phyloP scores from a whole-genome alignment of 2,797 vertebrate genomes.

The Sebastes taczanowskii region DNA sequence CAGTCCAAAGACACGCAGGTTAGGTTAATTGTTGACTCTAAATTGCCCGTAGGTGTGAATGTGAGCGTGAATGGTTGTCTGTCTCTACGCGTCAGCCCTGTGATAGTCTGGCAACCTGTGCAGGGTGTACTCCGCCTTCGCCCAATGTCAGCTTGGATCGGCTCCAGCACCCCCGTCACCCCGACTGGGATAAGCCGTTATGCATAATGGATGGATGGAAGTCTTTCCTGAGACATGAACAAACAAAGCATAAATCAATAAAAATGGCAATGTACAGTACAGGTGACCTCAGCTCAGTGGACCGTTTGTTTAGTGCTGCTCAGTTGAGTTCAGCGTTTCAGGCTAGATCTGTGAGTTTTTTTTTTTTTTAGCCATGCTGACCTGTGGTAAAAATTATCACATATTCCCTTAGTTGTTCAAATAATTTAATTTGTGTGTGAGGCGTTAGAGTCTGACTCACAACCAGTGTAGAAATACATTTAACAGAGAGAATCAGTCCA shows the following conservation, averaged over 20 bases:
- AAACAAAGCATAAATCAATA: neutral
- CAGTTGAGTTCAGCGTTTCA: neutral
- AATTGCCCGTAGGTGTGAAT: too few species aligned
- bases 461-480: neutral
- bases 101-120: too few species aligned
- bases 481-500: neutral
- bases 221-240: neutral
- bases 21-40: too few species aligned
- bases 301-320: constrained; percentile 27
- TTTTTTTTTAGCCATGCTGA: neutral
- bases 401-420: neutral
- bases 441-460: neutral
- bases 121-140: too few species aligned
- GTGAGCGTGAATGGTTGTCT: too few species aligned
- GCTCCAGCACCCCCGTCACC: too few species aligned
- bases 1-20: too few species aligned
- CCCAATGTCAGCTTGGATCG: too few species aligned
- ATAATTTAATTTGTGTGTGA: neutral
- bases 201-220: too few species aligned
- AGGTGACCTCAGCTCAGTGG: constrained; percentile 9
- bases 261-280: neutral
- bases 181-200: too few species aligned
- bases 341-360: neutral
- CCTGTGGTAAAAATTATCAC: neutral
- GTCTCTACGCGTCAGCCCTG: too few species aligned